A percentile compares a stretch with the other conserved stretches of the same genome.
These are phyloP conservation scores for Zaprionus tsacasi DNA, from an alignment of 1,140 invertebrate genomes.

Conservation along the genomic window DNA sequence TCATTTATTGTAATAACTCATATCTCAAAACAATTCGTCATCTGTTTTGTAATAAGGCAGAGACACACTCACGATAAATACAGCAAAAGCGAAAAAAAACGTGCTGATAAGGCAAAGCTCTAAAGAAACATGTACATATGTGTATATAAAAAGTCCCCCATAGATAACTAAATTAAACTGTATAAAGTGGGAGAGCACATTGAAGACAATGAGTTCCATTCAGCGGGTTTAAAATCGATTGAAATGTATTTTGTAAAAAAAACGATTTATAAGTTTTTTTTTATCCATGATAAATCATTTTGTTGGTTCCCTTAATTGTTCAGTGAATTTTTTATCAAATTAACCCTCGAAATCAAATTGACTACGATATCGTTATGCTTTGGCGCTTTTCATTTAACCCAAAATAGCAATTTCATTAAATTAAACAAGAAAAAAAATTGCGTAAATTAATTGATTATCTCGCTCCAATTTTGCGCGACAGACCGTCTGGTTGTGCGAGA, in stretches of 20 bases:
- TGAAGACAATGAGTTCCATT: not conserved
- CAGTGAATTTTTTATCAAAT: not conserved
- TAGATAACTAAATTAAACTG: slow-evolving; percentile 1
- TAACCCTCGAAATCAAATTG: slow-evolving; percentile 1
- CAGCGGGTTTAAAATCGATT: not conserved
- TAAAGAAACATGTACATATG: not conserved
- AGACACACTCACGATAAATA: slow-evolving; percentile 14
- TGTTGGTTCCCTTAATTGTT: not conserved
- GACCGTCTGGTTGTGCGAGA: not conserved
- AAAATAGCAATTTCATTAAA: slow-evolving; percentile 19
- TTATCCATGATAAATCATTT: not conserved
- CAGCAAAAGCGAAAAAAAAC: not conserved
- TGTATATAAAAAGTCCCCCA: not conserved
- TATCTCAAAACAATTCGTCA: slow-evolving; percentile 9
- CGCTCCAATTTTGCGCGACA: slow-evolving; percentile 12
- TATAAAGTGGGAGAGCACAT: not conserved
- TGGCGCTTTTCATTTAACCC: not conserved
- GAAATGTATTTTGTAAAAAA: not conserved
- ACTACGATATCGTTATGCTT: not conserved
- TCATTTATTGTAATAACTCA: not conserved
- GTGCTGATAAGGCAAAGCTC: slow-evolving; percentile 22
- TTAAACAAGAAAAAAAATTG: slow-evolving; percentile 16
- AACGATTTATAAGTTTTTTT: not conserved
- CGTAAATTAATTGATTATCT: slow-evolving; percentile 23
- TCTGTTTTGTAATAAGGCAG: slow-evolving; percentile 13